Conservation (phyloP, 2,797 vertebrate genomes). For the Thaleichthys pacificus region DNA sequence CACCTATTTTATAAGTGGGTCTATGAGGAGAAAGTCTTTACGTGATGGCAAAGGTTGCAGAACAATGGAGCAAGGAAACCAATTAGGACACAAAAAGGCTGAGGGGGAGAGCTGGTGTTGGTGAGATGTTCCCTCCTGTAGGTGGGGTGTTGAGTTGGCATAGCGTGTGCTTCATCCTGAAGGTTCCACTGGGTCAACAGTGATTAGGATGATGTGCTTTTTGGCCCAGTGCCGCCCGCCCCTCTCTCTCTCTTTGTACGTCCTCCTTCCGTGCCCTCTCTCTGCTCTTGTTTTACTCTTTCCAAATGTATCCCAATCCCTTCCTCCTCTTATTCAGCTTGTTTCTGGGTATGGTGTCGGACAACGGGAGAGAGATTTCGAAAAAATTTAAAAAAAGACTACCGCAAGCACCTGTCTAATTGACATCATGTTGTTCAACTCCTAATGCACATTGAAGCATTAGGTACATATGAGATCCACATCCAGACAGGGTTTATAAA, state of each 20-base stretch:
- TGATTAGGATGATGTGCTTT: constrained; percentile 65
- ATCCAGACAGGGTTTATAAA: not conserved
- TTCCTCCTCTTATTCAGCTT: not conserved
- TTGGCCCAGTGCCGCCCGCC: constrained; percentile 50
- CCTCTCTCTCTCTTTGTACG: constrained; percentile 62
- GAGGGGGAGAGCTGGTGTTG: not conserved
- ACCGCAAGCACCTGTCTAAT: not conserved
- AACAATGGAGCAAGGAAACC: not conserved
- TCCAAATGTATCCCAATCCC: not conserved
- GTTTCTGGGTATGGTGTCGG: not conserved
- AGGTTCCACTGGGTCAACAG: constrained; percentile 13
- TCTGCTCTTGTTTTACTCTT: not conserved
- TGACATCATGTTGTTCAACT: no score
- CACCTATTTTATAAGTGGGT: not conserved
- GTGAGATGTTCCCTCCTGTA: not conserved
- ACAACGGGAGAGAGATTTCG: not conserved
- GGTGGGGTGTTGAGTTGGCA: not conserved
- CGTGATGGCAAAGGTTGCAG: not conserved
- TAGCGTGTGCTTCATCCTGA: constrained; percentile 2
- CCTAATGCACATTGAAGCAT: no score
- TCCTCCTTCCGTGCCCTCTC: constrained; percentile 27
- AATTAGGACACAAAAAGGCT: not conserved
- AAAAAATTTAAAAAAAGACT: not conserved
- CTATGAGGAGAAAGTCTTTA: not conserved
- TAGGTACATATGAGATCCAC: not conserved